phyloP scores from a whole-genome alignment of 2,888 invertebrate genomes.

The Alentia gelatinosa region DNA sequence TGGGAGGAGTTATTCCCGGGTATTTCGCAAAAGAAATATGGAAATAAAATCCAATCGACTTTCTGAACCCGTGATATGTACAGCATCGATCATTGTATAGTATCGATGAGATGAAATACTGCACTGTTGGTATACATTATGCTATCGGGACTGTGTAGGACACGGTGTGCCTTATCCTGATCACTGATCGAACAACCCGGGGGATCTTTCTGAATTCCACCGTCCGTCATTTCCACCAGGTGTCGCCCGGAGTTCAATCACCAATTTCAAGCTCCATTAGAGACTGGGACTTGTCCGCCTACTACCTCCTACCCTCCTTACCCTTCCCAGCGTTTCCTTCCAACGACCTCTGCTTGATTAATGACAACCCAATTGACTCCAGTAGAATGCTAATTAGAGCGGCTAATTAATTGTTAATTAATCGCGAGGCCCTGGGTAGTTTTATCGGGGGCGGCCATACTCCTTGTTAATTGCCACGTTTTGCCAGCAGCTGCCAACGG shows the following conservation, averaged over 20 bases:
- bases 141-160: not conserved
- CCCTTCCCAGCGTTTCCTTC: not conserved
- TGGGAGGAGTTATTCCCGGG: too few relatives aligned
- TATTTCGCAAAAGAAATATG: too few relatives aligned
- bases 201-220: not conserved
- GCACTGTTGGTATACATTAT: not conserved
- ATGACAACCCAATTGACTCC: constrained; percentile 37
- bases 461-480: not conserved
- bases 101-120: not conserved
- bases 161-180: not conserved
- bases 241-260: not conserved
- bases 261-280: constrained; percentile 6
- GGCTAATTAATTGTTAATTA: constrained; percentile 46
- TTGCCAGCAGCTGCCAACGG: constrained; percentile 3
- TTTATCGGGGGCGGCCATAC: constrained; percentile 20
- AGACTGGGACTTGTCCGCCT: not conserved
- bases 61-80: too few relatives aligned
- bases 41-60: too few relatives aligned
- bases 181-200: not conserved
- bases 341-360: not conserved
- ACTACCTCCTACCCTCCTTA: not conserved
- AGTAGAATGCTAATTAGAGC: constrained; percentile 42
- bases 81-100: too few relatives aligned
- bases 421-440: constrained; percentile 17
- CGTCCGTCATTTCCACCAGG: not conserved